Evolutionary conservation across 2,113 vertebrate species (phyloP), one percentile per base, ranked within the genome.

Genomic region (Setophaga kirtlandii): DNA sequence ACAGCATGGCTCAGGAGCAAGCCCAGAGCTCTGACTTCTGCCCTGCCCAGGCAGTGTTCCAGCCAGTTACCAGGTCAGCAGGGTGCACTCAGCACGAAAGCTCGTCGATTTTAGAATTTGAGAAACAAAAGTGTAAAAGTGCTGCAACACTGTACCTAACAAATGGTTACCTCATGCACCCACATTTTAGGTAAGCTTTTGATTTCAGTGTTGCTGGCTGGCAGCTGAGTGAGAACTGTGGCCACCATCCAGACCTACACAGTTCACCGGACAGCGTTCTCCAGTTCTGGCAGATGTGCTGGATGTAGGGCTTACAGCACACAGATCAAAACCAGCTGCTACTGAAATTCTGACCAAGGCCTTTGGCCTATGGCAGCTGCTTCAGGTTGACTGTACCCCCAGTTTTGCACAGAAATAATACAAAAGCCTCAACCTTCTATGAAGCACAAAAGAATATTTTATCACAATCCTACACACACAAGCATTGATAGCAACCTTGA

Each of bases 11-110:
- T 0, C 33, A 21, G 49, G 42, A 39, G 64, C 20, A 6, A 6
- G 52, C 1, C 55, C 67, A 55, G 23, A 46, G 56, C 12, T 59
- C 67, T 15, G 52, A 21, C 52, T 52, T 12, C 4, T 0, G 33
- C 44, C 5, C 62, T 17, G 0, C 39, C 65, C 42, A 52, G 58
- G 41, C 8, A n/a, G 7, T 0, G 7, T 5, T 24, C 1, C 30
- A 33, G 64, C 62, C 65, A 44, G 52, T 10, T 8, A 19, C 6
- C 27, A 37, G 31, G 65, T 50, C 15, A 9, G 30, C 6, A 6
- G 31, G 22, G 27, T 3, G 31, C 39, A 63, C n/a, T 11, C 6
- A 16, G 44, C 5, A 2, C 6, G 16, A 47, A 52, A 82, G 65
- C 37, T 3, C 6, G 2, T 20, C 12, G 3, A 41, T 41, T 78